Conservation (phyloP, 2,113 vertebrate genomes). For the Apistogramma diplotaenia region DNA sequence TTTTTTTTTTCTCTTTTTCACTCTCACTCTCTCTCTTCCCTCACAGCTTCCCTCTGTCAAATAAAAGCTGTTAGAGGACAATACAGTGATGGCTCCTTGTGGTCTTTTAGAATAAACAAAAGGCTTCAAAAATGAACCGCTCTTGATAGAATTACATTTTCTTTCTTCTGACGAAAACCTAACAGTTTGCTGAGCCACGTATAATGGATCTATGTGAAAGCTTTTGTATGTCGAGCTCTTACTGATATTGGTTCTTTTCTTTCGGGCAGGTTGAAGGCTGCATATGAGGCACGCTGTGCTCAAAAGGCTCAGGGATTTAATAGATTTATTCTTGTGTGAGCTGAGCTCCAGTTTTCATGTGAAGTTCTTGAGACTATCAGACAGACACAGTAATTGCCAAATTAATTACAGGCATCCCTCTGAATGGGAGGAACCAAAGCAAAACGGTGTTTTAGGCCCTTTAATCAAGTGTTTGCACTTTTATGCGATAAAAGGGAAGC, state of each 20-base stretch:
- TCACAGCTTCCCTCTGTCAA: constrained; percentile 75
- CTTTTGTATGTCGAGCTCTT: constrained; percentile 50
- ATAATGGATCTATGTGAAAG: constrained; percentile 60
- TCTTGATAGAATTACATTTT: constrained; percentile 85
- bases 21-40: constrained; percentile 69
- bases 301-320: constrained; percentile 11
- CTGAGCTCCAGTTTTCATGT: constrained; percentile 50
- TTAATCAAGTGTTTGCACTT: constrained; percentile 73
- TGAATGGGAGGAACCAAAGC: constrained; percentile 59
- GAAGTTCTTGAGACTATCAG: constrained; percentile 57
- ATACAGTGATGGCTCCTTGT: constrained; percentile 83
- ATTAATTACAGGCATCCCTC: constrained; percentile 71
- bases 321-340: constrained; percentile 61
- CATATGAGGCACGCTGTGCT: constrained; percentile 23
- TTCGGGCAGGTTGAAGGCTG: constrained; percentile 33
- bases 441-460: constrained; percentile 55
- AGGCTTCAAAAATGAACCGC: constrained; percentile 81
- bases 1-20: constrained; percentile 72
- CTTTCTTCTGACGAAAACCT: constrained; percentile 77
- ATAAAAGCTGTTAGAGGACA: constrained; percentile 88
- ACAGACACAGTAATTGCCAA: constrained; percentile 60
- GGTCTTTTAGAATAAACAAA: constrained; percentile 90
- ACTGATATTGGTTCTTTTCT: constrained; percentile 35
- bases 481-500: constrained; percentile 64
- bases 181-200: constrained; percentile 75